Evolutionary conservation across 2,888 invertebrate genomes (phyloP), one percentile per base, ranked within the genome.

Genomic region (Drosophila mimica): DNA sequence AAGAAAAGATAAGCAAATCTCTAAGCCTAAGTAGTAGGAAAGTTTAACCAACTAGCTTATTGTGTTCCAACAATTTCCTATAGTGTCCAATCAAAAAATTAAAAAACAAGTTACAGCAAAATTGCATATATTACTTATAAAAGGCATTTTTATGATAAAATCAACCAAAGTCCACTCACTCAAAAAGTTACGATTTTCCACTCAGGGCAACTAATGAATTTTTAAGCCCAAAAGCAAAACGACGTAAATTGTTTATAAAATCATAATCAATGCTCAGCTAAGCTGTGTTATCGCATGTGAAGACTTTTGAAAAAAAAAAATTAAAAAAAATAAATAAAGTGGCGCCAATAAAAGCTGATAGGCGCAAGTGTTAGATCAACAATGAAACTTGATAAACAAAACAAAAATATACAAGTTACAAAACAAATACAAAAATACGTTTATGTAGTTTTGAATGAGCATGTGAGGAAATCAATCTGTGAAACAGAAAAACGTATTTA

Each of bases 301-400:
- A 62, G 28, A 40, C 57, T 49, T 69, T 78, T 25, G 64, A 69
- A 31, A 28, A 53, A 30, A 33, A 17, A 4, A 20, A 7, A 31
- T 6, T 48, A 20, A 51, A 56, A 58, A 30, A 54, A 20, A 71
- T 34, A 51, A 66, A 63, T 57, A 59, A 65, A 75, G 79, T 75
- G 71, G 79, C 79, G 79, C 71, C 64, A 64, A 67, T 75, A 79
- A 79, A 77, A 79, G 38, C 46, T 48, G 60, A 78, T 71, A 56
- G 70, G 46, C 43, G 28, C 58, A 64, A 78, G 71, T 75, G 79
- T 79, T 57, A 49, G 40, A 71, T 67, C 67, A 79, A 71, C 75
- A 79, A 74, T 58, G 40, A 63, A 74, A 70, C 59, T 66, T 51
- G 13, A 66, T 63, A 34, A 30, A 60, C 49, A 74, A 51, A 31